phyloP scores from a whole-genome alignment of 2,888 invertebrate genomes.

The Epistrophella euchroma region DNA sequence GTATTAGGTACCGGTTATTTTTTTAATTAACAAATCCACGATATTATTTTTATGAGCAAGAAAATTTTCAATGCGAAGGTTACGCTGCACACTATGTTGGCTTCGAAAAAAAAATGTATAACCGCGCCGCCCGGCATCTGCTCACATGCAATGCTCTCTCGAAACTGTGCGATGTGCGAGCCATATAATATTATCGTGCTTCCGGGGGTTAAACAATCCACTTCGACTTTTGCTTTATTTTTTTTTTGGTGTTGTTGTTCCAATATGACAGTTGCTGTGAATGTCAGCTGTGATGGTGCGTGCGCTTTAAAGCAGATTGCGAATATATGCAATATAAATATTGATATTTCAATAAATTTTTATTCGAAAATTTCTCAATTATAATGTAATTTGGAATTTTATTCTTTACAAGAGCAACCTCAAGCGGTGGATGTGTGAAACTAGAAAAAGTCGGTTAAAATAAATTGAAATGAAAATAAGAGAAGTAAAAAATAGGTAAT shows the following conservation, averaged over 20 bases:
- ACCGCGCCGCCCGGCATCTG: conserved; percentile 49
- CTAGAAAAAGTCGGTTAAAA: not conserved
- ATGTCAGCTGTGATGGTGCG: conserved; percentile 66
- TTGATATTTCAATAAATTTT: conserved; percentile 16
- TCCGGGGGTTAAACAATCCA: conserved; percentile 65
- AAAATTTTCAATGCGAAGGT: conserved; percentile 33
- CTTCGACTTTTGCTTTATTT: conserved; percentile 23
- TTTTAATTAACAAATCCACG: conserved; percentile 26
- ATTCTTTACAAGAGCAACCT: not conserved
- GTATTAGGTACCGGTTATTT: conserved; percentile 51
- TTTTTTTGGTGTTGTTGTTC: conserved; percentile 18
- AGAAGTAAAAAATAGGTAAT: too few species aligned
- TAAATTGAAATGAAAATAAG: too few species aligned
- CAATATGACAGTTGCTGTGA: conserved; percentile 57
- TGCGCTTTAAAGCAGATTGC: conserved; percentile 31
- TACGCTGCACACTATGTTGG: conserved; percentile 27
- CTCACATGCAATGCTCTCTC: conserved; percentile 65
- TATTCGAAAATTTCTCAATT: not conserved
- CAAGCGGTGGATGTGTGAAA: not conserved
- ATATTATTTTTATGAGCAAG: not conserved
- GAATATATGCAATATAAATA: not conserved
- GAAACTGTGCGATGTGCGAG: conserved; percentile 61
- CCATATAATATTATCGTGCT: conserved; percentile 34
- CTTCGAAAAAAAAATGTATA: not conserved
- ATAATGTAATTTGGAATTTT: not conserved